These are phyloP conservation scores for Callospermophilus lateralis DNA, from an alignment of 2,113 vertebrate genomes.

Conservation along the genomic window DNA sequence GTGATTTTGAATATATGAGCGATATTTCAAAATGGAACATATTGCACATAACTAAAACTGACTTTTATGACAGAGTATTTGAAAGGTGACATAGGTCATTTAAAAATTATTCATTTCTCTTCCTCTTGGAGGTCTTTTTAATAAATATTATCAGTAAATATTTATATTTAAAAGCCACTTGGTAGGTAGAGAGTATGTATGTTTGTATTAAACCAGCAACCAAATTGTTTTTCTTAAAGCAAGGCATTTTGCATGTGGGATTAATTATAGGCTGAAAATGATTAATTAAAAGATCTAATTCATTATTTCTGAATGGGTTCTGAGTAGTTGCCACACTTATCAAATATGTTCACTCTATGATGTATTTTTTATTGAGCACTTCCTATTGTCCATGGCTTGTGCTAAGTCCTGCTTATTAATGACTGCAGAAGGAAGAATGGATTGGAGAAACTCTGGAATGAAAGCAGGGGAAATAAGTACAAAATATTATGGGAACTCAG, in stretches of 20 bases:
- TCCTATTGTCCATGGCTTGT: not conserved
- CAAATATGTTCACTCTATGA: not conserved
- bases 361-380: not conserved
- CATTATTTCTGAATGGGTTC: not conserved
- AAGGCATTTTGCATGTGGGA: not conserved
- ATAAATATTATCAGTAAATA: not conserved
- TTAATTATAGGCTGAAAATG: not conserved
- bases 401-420: not conserved
- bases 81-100: slow-evolving; percentile 19
- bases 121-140: slow-evolving; percentile 21
- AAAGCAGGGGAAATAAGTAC: not conserved
- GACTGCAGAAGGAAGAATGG: not conserved
- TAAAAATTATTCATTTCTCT: slow-evolving; percentile 7
- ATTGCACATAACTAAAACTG: not conserved
- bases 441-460: not conserved
- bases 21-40: not conserved
- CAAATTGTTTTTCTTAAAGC: not conserved
- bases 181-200: not conserved
- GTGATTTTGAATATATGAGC: not conserved
- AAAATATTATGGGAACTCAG: not conserved
- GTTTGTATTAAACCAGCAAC: not conserved
- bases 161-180: slow-evolving; percentile 27
- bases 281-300: not conserved
- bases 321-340: not conserved
- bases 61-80: slow-evolving; percentile 24